Conservation (phyloP, 2,113 vertebrate genomes). For the Turnix velox region DNA sequence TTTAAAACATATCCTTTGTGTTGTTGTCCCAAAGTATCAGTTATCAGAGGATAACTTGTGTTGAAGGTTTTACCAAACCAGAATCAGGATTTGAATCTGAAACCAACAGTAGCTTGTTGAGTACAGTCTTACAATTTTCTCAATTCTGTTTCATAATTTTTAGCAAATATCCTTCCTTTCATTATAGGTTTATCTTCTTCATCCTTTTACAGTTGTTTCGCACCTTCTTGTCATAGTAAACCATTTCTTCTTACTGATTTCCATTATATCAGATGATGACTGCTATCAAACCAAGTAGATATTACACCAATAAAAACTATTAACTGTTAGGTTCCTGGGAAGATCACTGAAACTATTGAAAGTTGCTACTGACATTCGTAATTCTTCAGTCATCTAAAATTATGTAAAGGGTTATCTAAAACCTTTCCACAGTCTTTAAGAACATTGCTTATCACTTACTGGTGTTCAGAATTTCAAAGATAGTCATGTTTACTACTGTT, state of each 20-base stretch:
- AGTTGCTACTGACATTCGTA: not conserved
- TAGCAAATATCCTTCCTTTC: not conserved
- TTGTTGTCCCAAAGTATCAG: not conserved
- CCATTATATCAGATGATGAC: not conserved
- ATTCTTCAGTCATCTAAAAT: not conserved
- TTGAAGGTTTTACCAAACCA: not conserved
- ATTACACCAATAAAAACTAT: not conserved
- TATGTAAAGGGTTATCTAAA: not conserved
- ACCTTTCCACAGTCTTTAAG: not conserved
- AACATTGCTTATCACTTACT: not conserved
- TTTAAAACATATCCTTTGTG: not conserved
- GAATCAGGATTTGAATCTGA: not conserved
- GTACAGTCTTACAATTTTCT: not conserved
- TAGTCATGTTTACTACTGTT: not conserved
- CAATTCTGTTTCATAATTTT: not conserved
- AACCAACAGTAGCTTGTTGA: not conserved
- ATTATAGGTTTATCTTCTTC: not conserved
- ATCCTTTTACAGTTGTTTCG: not conserved
- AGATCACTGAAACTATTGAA: not conserved
- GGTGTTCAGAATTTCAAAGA: not conserved
- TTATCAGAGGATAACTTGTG: fast-evolving
- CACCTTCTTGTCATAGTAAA: not conserved
- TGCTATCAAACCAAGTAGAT: not conserved
- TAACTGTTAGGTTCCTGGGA: not conserved
- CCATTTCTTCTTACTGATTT: not conserved